Percentiles rank a stretch among this genome's conserved stretches.
phyloP scores from a whole-genome alignment of 1,140 invertebrate species.

The Ruditapes philippinarum region DNA sequence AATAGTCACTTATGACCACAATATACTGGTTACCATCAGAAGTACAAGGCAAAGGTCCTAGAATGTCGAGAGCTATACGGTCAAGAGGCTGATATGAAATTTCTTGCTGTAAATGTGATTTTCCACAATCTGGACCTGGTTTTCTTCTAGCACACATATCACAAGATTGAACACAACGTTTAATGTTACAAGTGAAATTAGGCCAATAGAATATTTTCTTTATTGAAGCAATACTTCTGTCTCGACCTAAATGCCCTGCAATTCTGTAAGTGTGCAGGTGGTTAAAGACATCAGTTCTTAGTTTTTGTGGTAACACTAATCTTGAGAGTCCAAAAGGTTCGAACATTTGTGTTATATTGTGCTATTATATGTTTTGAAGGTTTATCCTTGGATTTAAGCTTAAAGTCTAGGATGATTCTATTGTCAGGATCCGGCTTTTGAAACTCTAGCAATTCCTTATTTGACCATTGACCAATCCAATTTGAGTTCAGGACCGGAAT shows the following conservation, averaged over 20 bases:
- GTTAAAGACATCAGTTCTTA: slow-evolving; percentile 53
- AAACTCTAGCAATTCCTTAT: no score
- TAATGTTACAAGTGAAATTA: slow-evolving; percentile 60
- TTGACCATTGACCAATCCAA: no score
- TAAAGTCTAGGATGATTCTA: no score
- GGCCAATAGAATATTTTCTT: slow-evolving; percentile 65
- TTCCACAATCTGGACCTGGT: slow-evolving; percentile 28
- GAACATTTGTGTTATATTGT: no score
- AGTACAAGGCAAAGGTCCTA: not conserved
- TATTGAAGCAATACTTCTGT: no score
- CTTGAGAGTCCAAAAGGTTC: no score
- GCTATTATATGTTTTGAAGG: no score
- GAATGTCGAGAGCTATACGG: slow-evolving; percentile 10
- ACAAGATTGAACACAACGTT: slow-evolving; percentile 68
- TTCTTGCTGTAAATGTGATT: not conserved
- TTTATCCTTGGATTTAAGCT: no score
- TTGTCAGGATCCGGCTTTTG: no score
- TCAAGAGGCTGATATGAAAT: not conserved
- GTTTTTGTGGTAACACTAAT: slow-evolving; percentile 46
- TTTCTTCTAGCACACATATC: slow-evolving; percentile 66
- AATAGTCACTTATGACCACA: slow-evolving; percentile 9
- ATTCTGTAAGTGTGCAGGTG: slow-evolving; percentile 25
- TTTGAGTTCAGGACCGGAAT: no score
- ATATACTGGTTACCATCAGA: not conserved
- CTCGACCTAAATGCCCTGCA: slow-evolving; percentile 60